These are phyloP conservation scores for Torymus auratus DNA, from an alignment of 2,888 invertebrate genomes.

Conservation along the genomic window DNA sequence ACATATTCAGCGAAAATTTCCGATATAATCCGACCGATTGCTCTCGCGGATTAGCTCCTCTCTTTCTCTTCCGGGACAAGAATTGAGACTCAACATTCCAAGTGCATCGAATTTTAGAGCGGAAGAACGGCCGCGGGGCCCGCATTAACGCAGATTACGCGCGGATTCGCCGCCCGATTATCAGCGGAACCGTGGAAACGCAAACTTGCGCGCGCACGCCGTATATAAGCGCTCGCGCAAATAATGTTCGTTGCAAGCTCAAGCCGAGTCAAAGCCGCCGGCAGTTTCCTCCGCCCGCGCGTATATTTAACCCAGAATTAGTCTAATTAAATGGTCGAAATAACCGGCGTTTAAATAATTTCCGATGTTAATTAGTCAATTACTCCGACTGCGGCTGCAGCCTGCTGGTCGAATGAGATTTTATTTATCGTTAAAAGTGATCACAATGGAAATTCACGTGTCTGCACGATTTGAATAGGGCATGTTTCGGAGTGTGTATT, in stretches of 20 bases:
- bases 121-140: not conserved
- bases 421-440: too few relatives aligned
- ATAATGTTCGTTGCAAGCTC: conserved; percentile 19
- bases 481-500: too few relatives aligned
- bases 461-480: too few relatives aligned
- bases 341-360: conserved; percentile 29
- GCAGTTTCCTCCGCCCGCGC: not conserved
- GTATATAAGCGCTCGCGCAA: conserved; percentile 25
- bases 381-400: not conserved
- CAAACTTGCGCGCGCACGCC: conserved; percentile 22
- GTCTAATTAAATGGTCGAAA: conserved; percentile 44
- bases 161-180: conserved; percentile 42
- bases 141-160: conserved; percentile 19
- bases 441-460: too few relatives aligned
- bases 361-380: conserved; percentile 2
- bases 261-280: conserved; percentile 4
- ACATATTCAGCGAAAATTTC: too few relatives aligned
- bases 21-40: too few relatives aligned
- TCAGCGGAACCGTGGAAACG: conserved; percentile 21
- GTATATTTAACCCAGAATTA: conserved; percentile 25
- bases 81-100: too few relatives aligned
- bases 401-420: too few relatives aligned
- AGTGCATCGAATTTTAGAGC: too few relatives aligned
- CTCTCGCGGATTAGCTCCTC: too few relatives aligned
- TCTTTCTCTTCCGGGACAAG: too few relatives aligned